Base-by-base conservation (phyloP, 2,888 invertebrate species). In the Dorcus parallelipipedus region DNA sequence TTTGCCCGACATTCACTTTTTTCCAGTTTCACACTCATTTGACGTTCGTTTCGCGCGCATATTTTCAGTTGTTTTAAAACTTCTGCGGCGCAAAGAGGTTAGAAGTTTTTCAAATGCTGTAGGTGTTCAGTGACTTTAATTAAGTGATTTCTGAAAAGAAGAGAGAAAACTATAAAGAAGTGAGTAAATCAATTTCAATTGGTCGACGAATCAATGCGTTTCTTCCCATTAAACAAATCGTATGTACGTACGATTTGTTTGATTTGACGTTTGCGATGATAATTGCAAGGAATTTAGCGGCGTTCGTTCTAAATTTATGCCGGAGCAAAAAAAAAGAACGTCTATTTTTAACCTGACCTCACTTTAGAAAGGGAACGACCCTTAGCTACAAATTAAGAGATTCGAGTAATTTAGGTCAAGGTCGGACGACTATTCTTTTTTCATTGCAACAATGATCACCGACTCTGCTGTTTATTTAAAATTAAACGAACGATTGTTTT, bases 291-390 rank as follows among this genome's bases (percentile, higher is more conserved):
- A 5, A 33, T 33, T 33, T 33, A 33, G 6, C 26, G 3, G 26
- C 26, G 26, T 6, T 5, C 26, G 26, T 33, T 33, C 26, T 33
- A 33, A 43, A 43, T 43, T 9, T 43, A 43, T 9, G 43, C 20
- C 20, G 8, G 20, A 43, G 20, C 9, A 7, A 10, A 7, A 10
- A 43, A 43, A 10, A 14, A n/a, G n/a, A 43, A 43, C 14, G 17
- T 7, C 17, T 49, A 26, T 26, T 49, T 49, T 49, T 38, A 33
- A 33, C 38, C 38, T 58, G 58, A 58, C 58, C 59, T 55, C 55
- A 47, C 55, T 49, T 45, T 59, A 59, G 59, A 55, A 59, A 59
- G 59, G 55, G 49, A 48, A 43, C 39, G 45, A 58, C 49, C 48
- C 39, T 39, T 39, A 10, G 40, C 51, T 17, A 33, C 20, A 41